phyloP scores from a whole-genome alignment of 37 sponge, comb jelly and placozoan species.

The Eunapius fragilis region DNA sequence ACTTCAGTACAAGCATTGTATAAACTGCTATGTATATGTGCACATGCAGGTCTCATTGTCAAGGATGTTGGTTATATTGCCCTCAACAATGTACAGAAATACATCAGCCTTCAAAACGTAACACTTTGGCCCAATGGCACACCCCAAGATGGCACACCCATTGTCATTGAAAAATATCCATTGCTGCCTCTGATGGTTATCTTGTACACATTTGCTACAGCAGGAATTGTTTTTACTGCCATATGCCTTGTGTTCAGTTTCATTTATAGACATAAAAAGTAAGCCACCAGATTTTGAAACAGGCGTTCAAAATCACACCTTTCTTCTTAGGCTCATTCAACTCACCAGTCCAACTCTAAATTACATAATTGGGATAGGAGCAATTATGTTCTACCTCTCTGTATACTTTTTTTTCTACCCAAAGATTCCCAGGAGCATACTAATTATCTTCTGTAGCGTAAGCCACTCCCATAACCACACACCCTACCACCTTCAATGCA shows the following conservation, averaged over 20 bases:
- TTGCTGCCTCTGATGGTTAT: slow-evolving; percentile 34
- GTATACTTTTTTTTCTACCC: slow-evolving; percentile 24
- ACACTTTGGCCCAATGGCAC: slow-evolving; percentile 17
- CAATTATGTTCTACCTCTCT: slow-evolving; percentile 33
- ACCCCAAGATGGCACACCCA: slow-evolving; percentile 53
- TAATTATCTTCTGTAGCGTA: slow-evolving; percentile 44
- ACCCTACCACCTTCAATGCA: not conserved
- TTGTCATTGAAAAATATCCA: slow-evolving; percentile 13
- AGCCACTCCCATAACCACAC: slow-evolving; percentile 1
- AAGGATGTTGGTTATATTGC: not conserved
- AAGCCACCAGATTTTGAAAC: not conserved
- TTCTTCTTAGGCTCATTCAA: slow-evolving; percentile 24
- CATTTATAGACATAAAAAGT: slow-evolving; percentile 51
- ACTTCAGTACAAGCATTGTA: not conserved
- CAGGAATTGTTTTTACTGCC: slow-evolving; percentile 44
- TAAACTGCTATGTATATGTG: not conserved
- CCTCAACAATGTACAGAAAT: not conserved
- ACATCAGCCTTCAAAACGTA: not conserved
- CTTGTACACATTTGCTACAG: slow-evolving; percentile 4
- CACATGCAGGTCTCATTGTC: not conserved
- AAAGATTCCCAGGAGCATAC: not conserved
- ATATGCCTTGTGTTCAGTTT: slow-evolving; percentile 54
- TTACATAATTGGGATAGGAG: slow-evolving; percentile 48
- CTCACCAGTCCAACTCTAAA: slow-evolving; percentile 53
- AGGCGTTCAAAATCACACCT: no score